These are phyloP conservation scores for Leptinotarsa peninsularis DNA, from an alignment of 2,888 invertebrate species.

Conservation along the genomic window DNA sequence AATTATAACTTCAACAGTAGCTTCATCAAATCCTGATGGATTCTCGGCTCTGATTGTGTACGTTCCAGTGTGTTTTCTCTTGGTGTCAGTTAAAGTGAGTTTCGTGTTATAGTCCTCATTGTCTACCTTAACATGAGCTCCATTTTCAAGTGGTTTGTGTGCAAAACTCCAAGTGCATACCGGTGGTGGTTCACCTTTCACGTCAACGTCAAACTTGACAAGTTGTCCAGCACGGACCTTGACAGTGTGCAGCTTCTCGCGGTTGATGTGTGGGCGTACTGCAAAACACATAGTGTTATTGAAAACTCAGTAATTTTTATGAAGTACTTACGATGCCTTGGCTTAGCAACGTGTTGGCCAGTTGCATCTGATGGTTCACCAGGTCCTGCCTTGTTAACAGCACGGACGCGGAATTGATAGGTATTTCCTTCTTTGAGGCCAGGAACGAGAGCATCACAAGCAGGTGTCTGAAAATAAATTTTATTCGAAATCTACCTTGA, in stretches of 20 bases:
- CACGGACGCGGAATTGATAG: slow-evolving; percentile 95
- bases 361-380: slow-evolving; percentile 92
- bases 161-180: slow-evolving; percentile 84
- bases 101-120: slow-evolving; percentile 94
- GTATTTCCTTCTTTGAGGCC: slow-evolving; percentile 90
- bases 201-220: slow-evolving; percentile 92
- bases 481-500: too few species aligned
- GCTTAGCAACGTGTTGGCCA: slow-evolving; percentile 88
- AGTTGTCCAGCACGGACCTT: slow-evolving; percentile 91
- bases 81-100: slow-evolving; percentile 82
- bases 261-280: slow-evolving; percentile 96
- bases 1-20: slow-evolving; percentile 91
- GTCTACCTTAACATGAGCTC: slow-evolving; percentile 73
- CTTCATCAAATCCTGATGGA: slow-evolving; percentile 92
- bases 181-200: slow-evolving; percentile 97
- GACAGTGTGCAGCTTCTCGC: slow-evolving; percentile 89
- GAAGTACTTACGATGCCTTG: slow-evolving; percentile 80
- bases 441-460: slow-evolving; percentile 84
- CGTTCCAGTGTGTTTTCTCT: slow-evolving; percentile 87
- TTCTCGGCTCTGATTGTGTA: slow-evolving; percentile 95
- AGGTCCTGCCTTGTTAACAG: slow-evolving; percentile 94
- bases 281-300: slow-evolving; percentile 54
- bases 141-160: slow-evolving; percentile 76
- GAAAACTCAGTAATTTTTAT: neutral
- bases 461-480: slow-evolving; percentile 72